Base-by-base conservation (phyloP, 2,888 invertebrate genomes). In the Tribolium freemani region DNA sequence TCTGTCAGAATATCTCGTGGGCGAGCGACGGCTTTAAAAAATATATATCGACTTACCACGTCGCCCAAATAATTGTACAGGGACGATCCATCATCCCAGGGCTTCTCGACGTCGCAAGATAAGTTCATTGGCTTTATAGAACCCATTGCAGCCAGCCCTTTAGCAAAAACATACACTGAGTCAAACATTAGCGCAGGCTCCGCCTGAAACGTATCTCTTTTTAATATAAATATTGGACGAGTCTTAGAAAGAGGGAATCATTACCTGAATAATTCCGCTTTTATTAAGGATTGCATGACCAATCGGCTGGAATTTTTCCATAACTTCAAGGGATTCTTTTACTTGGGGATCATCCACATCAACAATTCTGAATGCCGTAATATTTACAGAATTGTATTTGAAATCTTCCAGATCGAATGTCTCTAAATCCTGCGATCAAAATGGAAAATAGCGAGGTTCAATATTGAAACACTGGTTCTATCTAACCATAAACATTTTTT, bases 311-410 rank as follows among this genome's bases (percentile, higher is more conserved):
- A 96, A 94, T 84, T 93, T 92, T 87, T 94, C 94, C 95, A 96
- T 96, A 81, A 95, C 93, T 71, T 92, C 91, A 38, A 96, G 88
- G 2, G 92, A 90, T 75, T 94, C 94, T 73, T 90, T 90, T 64
- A 94, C 94, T 79, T 91, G 91, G 38, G 92, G 90, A 26, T 94
- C 92, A 67, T 92, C 93, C 2, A 94, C 90, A 83, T 96, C 95
- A 1, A 96, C 95, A 75, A 97, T 88, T 51, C 97, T 90, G 89
- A 96, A 97, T 0, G 96, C 96, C n/a, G 96, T 97, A 88, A 97
- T 96, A 86, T 97, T 97, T 46, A 97, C 96, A 51, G 94, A 93
- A 84, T 97, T 97, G 88, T 97, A 96, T 83, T 94, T 94, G 86
- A 96, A 97, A 83, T 96, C 96, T 86, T 96, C 96, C 74, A 96